Base-by-base conservation (phyloP, 1,140 invertebrate species). In the Drosophila nasuta region DNA sequence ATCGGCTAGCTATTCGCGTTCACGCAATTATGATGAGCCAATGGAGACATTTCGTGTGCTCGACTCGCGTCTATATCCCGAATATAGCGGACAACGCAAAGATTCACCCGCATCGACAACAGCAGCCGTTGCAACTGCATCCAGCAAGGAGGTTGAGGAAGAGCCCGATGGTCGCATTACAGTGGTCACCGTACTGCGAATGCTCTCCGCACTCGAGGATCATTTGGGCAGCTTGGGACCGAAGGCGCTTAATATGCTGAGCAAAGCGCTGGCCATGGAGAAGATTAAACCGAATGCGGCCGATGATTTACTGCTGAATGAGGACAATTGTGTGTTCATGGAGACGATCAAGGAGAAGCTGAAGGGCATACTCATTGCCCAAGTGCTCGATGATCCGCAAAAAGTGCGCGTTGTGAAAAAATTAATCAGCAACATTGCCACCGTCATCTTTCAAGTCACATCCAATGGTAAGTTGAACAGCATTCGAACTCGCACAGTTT, bases 261-360 rank as follows among this genome's bases (percentile, higher is more conserved):
- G 95, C 1, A 94, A 95, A 68, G 96, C 96, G 0, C 88, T 97
- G 8, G 95, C 95, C 15, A 94, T 97, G 92, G 96, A 97, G 79
- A 92, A 97, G 69, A 64, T 91, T 0, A 93, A 93, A 73, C 93
- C 96, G 1, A 96, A 96, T 91, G 96, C 96, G 3, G 96, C 96
- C 0, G 96, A 96, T 60, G 94, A 95, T 57, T 77, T 97, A 1
- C 83, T 97, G 0, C 93, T 95, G 30, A 95, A 96, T 74, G 95
- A 96, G 25, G 94, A 95, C 38, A 95, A 96, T 58, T 95, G 94
- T 79, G 95, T 96, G 0, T 93, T 97, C 45, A 95, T 97, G 58
- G 97, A 97, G 93, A 97, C 96, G 0, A 95, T 96, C 0, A 97
- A 97, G 88, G 96, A 97, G 86, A 97, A 97, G 91, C 92, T 97